Conservation (phyloP, 92 coral and sea anemone species). For the Paragorgia papillata region DNA sequence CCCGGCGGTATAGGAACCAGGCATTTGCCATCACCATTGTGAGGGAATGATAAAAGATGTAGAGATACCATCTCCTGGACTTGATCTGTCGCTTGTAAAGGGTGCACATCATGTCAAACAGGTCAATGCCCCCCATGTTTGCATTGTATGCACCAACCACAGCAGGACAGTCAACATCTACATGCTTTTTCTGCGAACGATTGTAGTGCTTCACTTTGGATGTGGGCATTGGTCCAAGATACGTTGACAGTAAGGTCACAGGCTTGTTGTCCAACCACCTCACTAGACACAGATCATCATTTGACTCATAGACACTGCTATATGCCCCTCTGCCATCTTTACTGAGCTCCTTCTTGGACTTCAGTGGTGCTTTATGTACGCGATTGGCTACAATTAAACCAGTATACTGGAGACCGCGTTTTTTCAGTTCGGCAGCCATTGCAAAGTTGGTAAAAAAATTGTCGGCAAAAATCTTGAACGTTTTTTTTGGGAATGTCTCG, state of each 20-base stretch:
- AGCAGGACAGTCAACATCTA: conserved; percentile 11
- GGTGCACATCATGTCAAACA: neutral
- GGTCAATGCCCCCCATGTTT: conserved; percentile 32
- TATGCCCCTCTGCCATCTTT: no score
- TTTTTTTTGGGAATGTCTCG: conserved; percentile 13
- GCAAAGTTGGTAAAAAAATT: conserved; percentile 23
- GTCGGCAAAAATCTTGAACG: conserved; percentile 36
- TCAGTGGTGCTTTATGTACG: no score
- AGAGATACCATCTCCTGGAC: conserved; percentile 12
- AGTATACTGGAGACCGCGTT: conserved; percentile 1
- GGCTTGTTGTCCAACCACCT: conserved; percentile 32
- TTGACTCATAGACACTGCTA: neutral
- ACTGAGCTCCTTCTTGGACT: no score
- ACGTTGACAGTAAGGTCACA: conserved; percentile 5
- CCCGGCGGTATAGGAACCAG: no score
- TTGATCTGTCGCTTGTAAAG: neutral
- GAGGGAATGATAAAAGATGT: conserved; percentile 10
- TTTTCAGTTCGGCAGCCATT: conserved; percentile 17
- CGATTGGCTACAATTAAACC: no score
- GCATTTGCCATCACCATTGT: conserved; percentile 3
- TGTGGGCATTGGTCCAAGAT: conserved; percentile 5
- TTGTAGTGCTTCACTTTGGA: conserved; percentile 20
- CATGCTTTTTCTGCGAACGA: conserved; percentile 7
- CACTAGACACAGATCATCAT: neutral
- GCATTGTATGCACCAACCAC: conserved; percentile 17